These are phyloP conservation scores for Bombus pyrosoma DNA, from an alignment of 1,140 invertebrate species.

Conservation along the genomic window DNA sequence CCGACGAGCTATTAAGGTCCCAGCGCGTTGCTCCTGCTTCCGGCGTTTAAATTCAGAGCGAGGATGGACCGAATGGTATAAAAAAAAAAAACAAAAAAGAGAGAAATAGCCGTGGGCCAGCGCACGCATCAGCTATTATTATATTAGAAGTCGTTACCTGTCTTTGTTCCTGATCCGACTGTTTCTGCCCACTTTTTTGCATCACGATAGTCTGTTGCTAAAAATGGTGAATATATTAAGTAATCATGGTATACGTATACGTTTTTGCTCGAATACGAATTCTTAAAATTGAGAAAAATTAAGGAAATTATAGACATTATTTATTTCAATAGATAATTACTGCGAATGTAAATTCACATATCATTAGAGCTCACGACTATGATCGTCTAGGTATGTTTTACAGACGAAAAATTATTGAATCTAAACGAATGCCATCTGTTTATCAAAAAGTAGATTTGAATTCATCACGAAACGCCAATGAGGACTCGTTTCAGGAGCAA, in stretches of 20 bases:
- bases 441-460: background rate
- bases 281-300: background rate
- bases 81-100: background rate
- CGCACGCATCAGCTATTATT: slow-evolving; percentile 63
- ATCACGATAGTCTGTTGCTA: background rate
- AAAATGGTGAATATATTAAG: background rate
- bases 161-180: slow-evolving; percentile 27
- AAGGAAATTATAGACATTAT: background rate
- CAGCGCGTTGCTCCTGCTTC: slow-evolving; percentile 55
- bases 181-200: slow-evolving; percentile 20
- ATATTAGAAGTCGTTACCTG: slow-evolving; percentile 36
- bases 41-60: slow-evolving; percentile 62
- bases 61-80: slow-evolving; percentile 19
- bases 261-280: no score
- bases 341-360: background rate
- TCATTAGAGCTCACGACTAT: background rate
- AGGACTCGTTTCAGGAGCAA: background rate
- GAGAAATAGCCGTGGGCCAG: background rate
- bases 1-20: slow-evolving; percentile 17
- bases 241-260: background rate
- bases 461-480: background rate
- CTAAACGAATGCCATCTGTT: no score
- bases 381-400: background rate
- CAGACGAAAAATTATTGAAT: background rate
- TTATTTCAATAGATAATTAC: background rate